phyloP scores from a whole-genome alignment of 2,797 vertebrate genomes.

The Mionectes olivaceus region DNA sequence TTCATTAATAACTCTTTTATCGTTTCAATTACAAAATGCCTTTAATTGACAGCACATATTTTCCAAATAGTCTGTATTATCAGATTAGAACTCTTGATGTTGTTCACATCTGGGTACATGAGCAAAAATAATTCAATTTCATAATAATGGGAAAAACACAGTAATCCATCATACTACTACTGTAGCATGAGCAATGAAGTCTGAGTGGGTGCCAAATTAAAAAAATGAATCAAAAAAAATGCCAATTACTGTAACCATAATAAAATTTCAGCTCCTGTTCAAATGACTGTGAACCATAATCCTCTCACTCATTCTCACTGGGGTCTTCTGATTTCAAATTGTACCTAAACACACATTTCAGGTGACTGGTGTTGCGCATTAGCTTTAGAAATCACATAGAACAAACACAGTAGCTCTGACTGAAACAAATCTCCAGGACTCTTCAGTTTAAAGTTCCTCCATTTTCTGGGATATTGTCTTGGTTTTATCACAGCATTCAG shows the following conservation, averaged over 20 bases:
- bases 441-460: neutral
- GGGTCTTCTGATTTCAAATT: neutral
- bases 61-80: constrained; percentile 74
- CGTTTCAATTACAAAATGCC: constrained; percentile 71
- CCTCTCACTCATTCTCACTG: neutral
- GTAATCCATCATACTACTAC: constrained; percentile 70
- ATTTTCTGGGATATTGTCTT: neutral
- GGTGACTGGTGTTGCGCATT: neutral
- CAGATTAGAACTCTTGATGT: constrained; percentile 68
- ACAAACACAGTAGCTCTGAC: neutral
- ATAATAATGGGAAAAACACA: constrained; percentile 71
- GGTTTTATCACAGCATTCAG: neutral
- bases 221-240: constrained; percentile 71
- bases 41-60: constrained; percentile 75
- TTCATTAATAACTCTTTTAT: constrained; percentile 76
- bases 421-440: neutral
- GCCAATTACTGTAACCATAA: constrained; percentile 67
- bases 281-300: constrained; percentile 3
- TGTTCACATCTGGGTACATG: constrained; percentile 69
- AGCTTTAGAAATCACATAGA: neutral
- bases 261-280: constrained; percentile 46
- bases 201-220: constrained; percentile 58
- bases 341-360: neutral
- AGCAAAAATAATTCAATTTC: constrained; percentile 79
- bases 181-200: constrained; percentile 13